phyloP scores from a whole-genome alignment of 2,797 vertebrate species.

The Gymnoscopelus braueri region DNA sequence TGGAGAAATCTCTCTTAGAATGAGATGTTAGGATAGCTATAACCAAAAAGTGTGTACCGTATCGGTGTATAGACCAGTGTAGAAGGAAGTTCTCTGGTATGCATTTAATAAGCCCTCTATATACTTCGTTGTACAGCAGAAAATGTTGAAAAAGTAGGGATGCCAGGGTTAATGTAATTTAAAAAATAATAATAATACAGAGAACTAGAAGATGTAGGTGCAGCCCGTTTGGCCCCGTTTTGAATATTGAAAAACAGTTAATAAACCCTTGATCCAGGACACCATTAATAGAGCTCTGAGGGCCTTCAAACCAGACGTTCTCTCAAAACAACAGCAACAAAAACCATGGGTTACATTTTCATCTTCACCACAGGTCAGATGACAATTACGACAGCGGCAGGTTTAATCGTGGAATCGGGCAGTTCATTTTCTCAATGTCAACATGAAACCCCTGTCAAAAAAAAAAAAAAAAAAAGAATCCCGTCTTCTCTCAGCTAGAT shows the following conservation, averaged over 20 bases:
- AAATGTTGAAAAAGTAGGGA: too few relatives aligned
- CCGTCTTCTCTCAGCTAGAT: constrained; percentile 86
- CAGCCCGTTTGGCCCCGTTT: too few relatives aligned
- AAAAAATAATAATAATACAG: too few relatives aligned
- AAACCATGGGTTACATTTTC: constrained; percentile 72
- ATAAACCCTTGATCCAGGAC: constrained; percentile 43
- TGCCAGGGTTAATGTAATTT: too few relatives aligned
- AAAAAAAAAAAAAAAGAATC: constrained; percentile 78
- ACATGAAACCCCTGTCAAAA: constrained; percentile 88
- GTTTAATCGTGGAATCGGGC: constrained; percentile 90
- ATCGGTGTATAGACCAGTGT: neutral
- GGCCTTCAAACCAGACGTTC: constrained; percentile 55
- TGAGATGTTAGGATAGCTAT: constrained; percentile 11
- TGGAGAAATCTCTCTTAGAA: constrained; percentile 18
- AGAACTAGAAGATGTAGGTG: too few relatives aligned
- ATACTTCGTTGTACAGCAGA: neutral
- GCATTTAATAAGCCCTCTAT: neutral
- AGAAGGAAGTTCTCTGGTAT: constrained; percentile 7
- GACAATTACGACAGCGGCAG: constrained; percentile 87
- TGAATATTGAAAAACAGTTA: neutral
- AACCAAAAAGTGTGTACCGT: neutral
- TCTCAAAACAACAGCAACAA: constrained; percentile 50
- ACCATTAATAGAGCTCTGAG: constrained; percentile 44
- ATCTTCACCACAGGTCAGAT: constrained; percentile 82
- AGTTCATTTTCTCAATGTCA: constrained; percentile 96